These are phyloP conservation scores for Dendrolimus punctatus DNA, from an alignment of 1,140 invertebrate species.

Conservation along the genomic window DNA sequence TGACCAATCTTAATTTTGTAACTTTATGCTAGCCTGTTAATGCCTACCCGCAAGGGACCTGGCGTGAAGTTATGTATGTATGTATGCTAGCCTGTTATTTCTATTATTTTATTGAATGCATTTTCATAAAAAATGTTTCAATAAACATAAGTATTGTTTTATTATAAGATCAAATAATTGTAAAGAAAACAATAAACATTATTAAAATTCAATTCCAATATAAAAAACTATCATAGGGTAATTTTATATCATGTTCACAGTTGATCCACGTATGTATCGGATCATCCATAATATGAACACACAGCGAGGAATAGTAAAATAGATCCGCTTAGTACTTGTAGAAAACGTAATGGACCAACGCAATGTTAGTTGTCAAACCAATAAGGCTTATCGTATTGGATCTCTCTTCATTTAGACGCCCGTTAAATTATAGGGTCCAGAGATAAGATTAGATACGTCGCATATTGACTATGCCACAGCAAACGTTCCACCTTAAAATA, in stretches of 20 bases:
- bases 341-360: conserved; percentile 52
- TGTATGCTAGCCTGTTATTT: too few species aligned
- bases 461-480: conserved; percentile 37
- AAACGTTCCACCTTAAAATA: conserved; percentile 26
- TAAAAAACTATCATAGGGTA: too few species aligned
- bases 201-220: too few species aligned
- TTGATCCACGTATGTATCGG: background rate
- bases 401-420: conserved; percentile 63
- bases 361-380: conserved; percentile 47
- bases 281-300: conserved; percentile 11
- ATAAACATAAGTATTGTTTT: too few species aligned
- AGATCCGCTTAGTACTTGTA: conserved; percentile 43
- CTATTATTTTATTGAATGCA: too few species aligned
- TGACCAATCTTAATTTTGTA: too few species aligned
- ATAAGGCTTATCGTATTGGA: conserved; percentile 62
- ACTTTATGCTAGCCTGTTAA: too few species aligned
- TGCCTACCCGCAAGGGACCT: too few species aligned
- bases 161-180: too few species aligned
- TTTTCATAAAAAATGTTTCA: too few species aligned
- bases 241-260: too few species aligned
- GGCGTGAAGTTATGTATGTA: too few species aligned
- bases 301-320: conserved; percentile 29
- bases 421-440: conserved; percentile 59
- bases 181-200: background rate
- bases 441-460: conserved; percentile 48